phyloP scores from a whole-genome alignment of 2,797 vertebrate genomes.

The Helicolenus hilgendorfi region DNA sequence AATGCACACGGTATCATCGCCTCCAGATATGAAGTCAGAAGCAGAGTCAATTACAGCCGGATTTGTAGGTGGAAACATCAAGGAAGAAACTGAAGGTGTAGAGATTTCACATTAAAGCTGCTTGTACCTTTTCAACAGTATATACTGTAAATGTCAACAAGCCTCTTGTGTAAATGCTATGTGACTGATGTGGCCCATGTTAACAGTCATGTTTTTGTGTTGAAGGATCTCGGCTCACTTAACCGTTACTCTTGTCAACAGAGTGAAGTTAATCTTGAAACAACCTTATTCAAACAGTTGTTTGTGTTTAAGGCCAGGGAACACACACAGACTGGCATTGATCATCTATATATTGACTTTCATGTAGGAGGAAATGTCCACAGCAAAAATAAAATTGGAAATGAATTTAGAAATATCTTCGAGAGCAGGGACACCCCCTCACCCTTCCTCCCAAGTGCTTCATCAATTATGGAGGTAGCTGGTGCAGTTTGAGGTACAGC shows the following conservation, averaged over 20 bases:
- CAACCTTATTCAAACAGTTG: neutral
- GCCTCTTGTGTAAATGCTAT: slow-evolving; percentile 37
- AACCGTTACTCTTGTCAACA: neutral
- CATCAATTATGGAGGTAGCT: slow-evolving; percentile 72
- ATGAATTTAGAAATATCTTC: slow-evolving; percentile 42
- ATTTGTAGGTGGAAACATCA: slow-evolving; percentile 32
- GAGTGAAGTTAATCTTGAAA: slow-evolving; percentile 6
- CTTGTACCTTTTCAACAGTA: slow-evolving; percentile 31
- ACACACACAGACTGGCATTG: neutral
- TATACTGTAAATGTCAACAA: slow-evolving; percentile 44
- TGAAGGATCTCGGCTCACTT: neutral
- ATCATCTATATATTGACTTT: slow-evolving; percentile 28
- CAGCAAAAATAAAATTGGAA: slow-evolving; percentile 19
- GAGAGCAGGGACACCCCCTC: neutral
- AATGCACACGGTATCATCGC: slow-evolving; percentile 26
- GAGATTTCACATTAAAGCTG: slow-evolving; percentile 44
- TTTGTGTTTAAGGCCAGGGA: neutral
- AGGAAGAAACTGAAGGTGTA: slow-evolving; percentile 3
- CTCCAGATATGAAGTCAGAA: slow-evolving; percentile 35
- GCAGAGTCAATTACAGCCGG: slow-evolving; percentile 33
- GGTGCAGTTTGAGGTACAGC: slow-evolving; percentile 49
- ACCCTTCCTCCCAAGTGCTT: slow-evolving; percentile 32
- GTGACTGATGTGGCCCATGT: slow-evolving; percentile 4
- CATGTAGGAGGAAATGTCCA: slow-evolving; percentile 10
- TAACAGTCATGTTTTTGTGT: slow-evolving; percentile 18